Base-by-base conservation (phyloP, 2,797 vertebrate species). In the Halcyon smyrnensis region DNA sequence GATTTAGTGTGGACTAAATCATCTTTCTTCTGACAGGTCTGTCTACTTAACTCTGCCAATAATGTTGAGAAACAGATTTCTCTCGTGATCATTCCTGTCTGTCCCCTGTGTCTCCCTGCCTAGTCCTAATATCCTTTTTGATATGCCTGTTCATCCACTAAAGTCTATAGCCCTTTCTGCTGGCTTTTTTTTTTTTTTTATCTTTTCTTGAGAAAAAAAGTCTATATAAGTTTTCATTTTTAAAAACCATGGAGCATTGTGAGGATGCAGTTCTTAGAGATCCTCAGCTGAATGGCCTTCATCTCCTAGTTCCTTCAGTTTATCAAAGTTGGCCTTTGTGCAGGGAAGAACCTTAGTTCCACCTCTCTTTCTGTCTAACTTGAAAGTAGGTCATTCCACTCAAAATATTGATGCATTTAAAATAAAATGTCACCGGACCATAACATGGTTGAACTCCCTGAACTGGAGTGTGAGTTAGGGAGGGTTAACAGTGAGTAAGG, bases 11-110 rank as follows among this genome's bases (percentile, higher is more conserved):
- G 53, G 64, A 43, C 62, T 95, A 85, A 57, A 87, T 93, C n/a
- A 82, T 4, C 51, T 78, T 56, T 30, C 28, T 19, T 30, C 46
- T 87, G 50, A n/a, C 67, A 76, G 24, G 27, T 76, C 70, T 89
- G 53, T 57, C 43, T 78, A 87, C 93, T 75, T 41, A 78, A 11
- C 65, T 84, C 62, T 62, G 37, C 32, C 71, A 62, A 36, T 37
- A 74, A 59, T 69, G 56, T 16, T 88, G 54, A 3, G 4, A 90
- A 95, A 74, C 45, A 71, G 13, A 24, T 90, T 95, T 91, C 32
- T 71, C 11, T 71, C 59, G 62, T 50, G 79, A 81, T 86, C 30
- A 8, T 54, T 84, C 54, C 65, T 13, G 37, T 54, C 50, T 13
- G 20, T 50, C 17, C 24, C 65, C 17, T 17, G 6, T n/a, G 32